Evolutionary conservation across 1,140 invertebrate genomes (phyloP), one percentile per base, ranked within the genome.

Genomic region (Aphelenchoides avenae): DNA sequence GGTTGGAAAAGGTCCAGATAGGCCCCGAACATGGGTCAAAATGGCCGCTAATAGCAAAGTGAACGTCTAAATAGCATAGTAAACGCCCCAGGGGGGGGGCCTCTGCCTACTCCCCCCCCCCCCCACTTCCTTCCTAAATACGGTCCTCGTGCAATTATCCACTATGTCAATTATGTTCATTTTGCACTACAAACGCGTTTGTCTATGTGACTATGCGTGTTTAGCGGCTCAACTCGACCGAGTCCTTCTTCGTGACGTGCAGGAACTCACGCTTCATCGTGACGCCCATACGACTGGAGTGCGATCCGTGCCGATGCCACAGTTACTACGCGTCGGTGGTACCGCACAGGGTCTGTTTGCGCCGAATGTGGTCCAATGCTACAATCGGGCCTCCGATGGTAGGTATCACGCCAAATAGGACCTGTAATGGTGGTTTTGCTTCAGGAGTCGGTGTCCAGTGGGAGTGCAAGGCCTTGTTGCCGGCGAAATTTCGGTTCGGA

Each of bases 381-480:
- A 79, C 40, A 84, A 84, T 70, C 67, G 73, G 63, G 84, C 84
- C 0, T 81, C 64, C 43, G 83, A 85, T 77, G 84, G 84, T n/a
- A n/a, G n/a, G n/a, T 0, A n/a, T n/a, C n/a, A n/a, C n/a, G n/a
- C n/a, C n/a, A n/a, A n/a, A n/a, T n/a, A n/a, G n/a, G n/a, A n/a
- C n/a, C n/a, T n/a, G n/a, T n/a, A n/a, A n/a, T n/a, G n/a, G n/a
- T n/a, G n/a, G n/a, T n/a, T n/a, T n/a, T n/a, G n/a, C n/a, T n/a
- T n/a, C n/a, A n/a, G n/a, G n/a, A n/a, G 59, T 64, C 39, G 81
- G 82, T 73, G 77, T 83, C 41, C 66, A 84, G 77, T 85, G 84
- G 84, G 82, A 84, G 67, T 85, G 83, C 66, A 82, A 83, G 62
- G 79, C 83, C 11, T 81, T 84, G 49, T 81, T 84, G 80, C 79